phyloP scores from a whole-genome alignment of 2,888 invertebrate species.

The Drosophila neutralis region DNA sequence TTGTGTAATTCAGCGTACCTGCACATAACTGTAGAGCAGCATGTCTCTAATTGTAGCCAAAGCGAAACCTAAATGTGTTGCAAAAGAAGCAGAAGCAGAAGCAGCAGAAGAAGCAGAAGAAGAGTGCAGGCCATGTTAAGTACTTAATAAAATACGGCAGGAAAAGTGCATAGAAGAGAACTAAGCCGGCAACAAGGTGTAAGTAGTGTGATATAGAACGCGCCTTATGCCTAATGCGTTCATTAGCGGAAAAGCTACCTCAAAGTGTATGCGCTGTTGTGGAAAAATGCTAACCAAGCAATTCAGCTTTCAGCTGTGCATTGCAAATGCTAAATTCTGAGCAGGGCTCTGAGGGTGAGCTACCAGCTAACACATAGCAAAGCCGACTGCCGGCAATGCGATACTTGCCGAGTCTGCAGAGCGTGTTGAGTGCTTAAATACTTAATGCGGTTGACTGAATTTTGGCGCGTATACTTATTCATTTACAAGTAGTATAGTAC shows the following conservation, averaged over 20 bases:
- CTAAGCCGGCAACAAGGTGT: conserved; percentile 72
- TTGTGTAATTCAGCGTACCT: conserved; percentile 79
- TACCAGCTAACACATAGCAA: conserved; percentile 1
- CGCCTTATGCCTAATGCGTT: conserved; percentile 73
- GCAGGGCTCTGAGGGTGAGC: conserved; percentile 10
- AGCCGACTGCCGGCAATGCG: conserved; percentile 16
- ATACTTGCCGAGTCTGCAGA: conserved; percentile 49
- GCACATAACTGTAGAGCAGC: conserved; percentile 42
- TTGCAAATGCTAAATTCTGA: conserved; percentile 39
- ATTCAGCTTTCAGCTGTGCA: conserved; percentile 25
- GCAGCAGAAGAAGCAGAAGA: neutral
- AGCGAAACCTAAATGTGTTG: conserved; percentile 58
- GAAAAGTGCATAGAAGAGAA: conserved; percentile 23
- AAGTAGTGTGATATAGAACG: conserved; percentile 46
- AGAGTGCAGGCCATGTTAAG: conserved; percentile 25
- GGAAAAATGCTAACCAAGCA: conserved; percentile 78
- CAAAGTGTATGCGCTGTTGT: conserved; percentile 74
- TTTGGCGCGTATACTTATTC: conserved; percentile 74
- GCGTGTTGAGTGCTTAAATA: conserved; percentile 78
- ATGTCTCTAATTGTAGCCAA: conserved; percentile 68
- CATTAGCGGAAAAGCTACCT: conserved; percentile 80
- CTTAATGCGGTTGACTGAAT: conserved; percentile 80
- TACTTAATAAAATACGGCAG: conserved; percentile 50
- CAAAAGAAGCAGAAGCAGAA: conserved; percentile 6
- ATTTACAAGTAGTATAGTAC: conserved; percentile 49